Evolutionary conservation across 2,888 invertebrate genomes (phyloP).

Genomic region (Urechis unicinctus): DNA sequence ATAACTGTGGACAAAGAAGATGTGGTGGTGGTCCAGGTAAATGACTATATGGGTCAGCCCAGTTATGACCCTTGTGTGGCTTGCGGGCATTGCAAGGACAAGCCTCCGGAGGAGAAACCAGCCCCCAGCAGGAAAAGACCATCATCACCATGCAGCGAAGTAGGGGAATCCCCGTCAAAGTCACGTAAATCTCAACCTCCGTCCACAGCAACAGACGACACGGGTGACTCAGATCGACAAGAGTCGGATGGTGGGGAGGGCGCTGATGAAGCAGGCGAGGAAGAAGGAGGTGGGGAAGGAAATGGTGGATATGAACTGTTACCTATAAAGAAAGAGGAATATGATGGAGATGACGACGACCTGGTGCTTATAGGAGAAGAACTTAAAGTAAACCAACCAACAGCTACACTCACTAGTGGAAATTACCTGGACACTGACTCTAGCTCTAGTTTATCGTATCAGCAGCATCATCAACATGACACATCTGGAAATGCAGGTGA

Average conservation of each 20-base stretch:
- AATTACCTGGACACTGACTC: neutral
- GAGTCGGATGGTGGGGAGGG: neutral
- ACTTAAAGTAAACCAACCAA: neutral
- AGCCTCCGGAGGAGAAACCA: neutral
- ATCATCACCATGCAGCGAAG: neutral
- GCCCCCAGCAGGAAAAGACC: neutral
- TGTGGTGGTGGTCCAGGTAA: neutral
- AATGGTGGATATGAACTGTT: neutral
- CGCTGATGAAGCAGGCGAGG: neutral
- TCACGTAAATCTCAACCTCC: too few relatives aligned
- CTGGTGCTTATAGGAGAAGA: neutral
- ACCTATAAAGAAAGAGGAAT: neutral
- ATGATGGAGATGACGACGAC: neutral
- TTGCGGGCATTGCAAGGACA: neutral
- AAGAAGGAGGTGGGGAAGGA: neutral
- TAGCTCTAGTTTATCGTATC: too few relatives aligned
- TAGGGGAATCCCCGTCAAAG: neutral
- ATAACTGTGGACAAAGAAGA: neutral
- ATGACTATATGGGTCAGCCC: neutral
- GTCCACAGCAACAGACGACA: too few relatives aligned
- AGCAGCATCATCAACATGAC: too few relatives aligned
- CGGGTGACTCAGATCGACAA: too few relatives aligned
- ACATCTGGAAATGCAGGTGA: neutral
- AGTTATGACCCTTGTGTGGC: neutral
- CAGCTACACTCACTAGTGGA: neutral